Percentiles rank a stretch among this genome's conserved stretches.
Conservation (phyloP, 35 echinoderm and acorn worm species). For the Patiria miniata region DNA sequence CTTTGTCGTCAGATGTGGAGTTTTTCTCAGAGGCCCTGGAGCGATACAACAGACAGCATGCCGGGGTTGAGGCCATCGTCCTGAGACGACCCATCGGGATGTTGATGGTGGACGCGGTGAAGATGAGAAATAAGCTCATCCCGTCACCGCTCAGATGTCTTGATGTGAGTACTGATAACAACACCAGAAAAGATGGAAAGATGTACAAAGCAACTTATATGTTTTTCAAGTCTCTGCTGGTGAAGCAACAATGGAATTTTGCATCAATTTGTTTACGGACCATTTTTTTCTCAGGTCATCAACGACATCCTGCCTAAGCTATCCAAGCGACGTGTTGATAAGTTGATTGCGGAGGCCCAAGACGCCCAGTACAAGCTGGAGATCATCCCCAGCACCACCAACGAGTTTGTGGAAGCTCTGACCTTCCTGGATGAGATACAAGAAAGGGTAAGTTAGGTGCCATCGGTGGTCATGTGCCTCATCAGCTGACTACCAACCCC, state of each 20-base stretch:
- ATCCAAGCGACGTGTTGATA: constrained; percentile 80
- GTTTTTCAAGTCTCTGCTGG: too few species aligned
- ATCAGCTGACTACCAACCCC: too few species aligned
- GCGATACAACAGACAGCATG: constrained; percentile 85
- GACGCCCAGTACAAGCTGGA: constrained; percentile 99
- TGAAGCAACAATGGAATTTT: too few species aligned
- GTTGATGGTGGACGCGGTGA: constrained; percentile 79
- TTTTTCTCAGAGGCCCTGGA: constrained; percentile 88
- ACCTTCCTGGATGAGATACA: constrained; percentile 97
- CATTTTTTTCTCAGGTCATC: constrained; percentile 63
- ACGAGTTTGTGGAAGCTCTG: constrained; percentile 93
- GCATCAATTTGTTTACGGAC: too few species aligned
- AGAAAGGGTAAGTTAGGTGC: constrained; percentile 61
- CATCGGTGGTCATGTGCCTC: too few species aligned
- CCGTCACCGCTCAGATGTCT: constrained; percentile 98
- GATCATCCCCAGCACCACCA: constrained; percentile 69
- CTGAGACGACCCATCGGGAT: constrained; percentile 83
- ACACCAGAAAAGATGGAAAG: too few species aligned
- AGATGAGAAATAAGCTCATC: constrained; percentile 95
- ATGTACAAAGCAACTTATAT: too few species aligned
- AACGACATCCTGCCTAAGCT: constrained; percentile 91
- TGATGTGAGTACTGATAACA: constrained; percentile 48
- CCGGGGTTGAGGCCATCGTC: constrained; percentile 77
- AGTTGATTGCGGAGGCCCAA: constrained; percentile 86
- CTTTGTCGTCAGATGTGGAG: constrained; percentile 74